Evolutionary conservation across 2,797 vertebrate genomes (phyloP).

Genomic region (Mus spretus): DNA sequence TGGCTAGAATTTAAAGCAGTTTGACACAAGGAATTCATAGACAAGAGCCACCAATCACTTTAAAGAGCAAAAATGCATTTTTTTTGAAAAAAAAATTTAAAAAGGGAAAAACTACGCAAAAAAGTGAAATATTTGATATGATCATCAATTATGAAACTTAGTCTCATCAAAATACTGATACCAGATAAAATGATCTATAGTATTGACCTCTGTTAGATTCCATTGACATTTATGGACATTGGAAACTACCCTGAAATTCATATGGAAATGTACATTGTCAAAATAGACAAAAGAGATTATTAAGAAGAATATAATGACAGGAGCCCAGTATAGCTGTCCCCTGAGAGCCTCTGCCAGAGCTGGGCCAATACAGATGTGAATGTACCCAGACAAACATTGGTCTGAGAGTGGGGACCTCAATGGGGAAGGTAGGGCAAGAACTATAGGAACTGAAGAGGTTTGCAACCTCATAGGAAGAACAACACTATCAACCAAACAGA

Average conservation of each 20-base stretch:
- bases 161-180: neutral
- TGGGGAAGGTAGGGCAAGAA: too few species aligned
- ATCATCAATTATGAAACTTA: neutral
- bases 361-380: too few species aligned
- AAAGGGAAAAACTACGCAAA: neutral
- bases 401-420: too few species aligned
- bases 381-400: too few species aligned
- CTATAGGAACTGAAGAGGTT: too few species aligned
- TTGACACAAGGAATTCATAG: neutral
- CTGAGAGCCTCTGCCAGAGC: too few species aligned
- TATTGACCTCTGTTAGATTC: neutral
- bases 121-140: neutral
- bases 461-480: too few species aligned
- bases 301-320: neutral
- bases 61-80: neutral
- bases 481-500: too few species aligned
- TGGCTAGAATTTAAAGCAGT: neutral
- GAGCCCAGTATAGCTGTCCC: too few species aligned
- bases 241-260: neutral
- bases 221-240: neutral
- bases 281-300: too few species aligned
- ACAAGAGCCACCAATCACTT: neutral
- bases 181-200: neutral
- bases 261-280: neutral
- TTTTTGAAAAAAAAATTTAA: neutral